Conservation (phyloP, 2,113 vertebrate genomes). For the Neolamprologus fasciatus region DNA sequence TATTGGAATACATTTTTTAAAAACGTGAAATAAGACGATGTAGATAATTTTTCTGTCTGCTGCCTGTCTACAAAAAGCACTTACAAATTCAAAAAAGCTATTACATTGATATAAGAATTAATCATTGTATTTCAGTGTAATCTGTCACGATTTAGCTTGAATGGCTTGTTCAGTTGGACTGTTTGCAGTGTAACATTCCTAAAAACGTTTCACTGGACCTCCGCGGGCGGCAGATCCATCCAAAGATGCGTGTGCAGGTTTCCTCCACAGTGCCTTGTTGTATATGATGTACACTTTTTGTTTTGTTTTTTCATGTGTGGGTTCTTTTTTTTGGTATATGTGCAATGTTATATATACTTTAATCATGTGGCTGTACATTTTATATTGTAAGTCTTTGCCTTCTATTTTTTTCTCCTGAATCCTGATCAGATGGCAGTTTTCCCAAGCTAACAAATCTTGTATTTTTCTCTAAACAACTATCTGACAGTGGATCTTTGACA, state of each 20-base stretch:
- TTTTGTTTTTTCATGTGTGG: neutral
- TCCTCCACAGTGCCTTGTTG: constrained; percentile 61
- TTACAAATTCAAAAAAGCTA: neutral
- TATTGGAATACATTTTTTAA: neutral
- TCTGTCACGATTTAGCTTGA: neutral
- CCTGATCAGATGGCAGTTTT: neutral
- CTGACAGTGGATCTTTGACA: neutral
- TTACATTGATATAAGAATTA: neutral
- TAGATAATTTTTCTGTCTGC: neutral
- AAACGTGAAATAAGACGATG: rapidly evolving
- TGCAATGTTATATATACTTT: constrained; percentile 63
- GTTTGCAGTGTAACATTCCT: constrained; percentile 12
- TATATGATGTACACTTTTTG: constrained; percentile 52
- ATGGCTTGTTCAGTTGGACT: neutral
- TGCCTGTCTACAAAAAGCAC: neutral
- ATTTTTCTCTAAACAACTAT: neutral
- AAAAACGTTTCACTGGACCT: constrained; percentile 65
- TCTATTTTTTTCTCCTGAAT: constrained; percentile 1
- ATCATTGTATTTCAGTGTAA: rapidly evolving
- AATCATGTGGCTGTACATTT: constrained; percentile 70
- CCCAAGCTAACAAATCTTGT: neutral
- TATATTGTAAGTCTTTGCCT: constrained; percentile 33
- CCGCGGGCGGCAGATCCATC: constrained; percentile 87
- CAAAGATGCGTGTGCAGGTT: constrained; percentile 50
- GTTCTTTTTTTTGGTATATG: constrained; percentile 36